These are phyloP conservation scores for Brachionus rubens DNA, from an alignment of 1,140 invertebrate genomes.

Conservation along the genomic window DNA sequence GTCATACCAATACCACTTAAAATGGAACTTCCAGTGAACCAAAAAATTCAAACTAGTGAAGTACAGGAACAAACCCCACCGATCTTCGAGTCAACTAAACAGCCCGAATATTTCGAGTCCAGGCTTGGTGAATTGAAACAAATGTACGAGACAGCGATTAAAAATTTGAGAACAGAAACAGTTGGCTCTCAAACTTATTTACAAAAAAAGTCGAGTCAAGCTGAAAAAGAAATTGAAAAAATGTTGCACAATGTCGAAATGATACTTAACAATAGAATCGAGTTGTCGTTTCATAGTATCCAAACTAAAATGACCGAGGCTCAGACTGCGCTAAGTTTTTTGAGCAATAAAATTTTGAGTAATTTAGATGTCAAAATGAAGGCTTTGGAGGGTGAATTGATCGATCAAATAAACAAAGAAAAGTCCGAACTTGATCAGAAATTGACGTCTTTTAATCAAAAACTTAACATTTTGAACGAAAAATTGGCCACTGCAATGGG, in stretches of 20 bases:
- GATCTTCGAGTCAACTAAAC: neutral
- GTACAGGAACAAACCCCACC: neutral
- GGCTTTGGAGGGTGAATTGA: no score
- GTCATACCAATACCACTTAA: neutral
- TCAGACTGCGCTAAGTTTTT: neutral
- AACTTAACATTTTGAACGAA: no score
- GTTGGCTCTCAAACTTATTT: neutral
- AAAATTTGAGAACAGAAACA: constrained; percentile 24
- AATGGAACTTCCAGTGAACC: neutral
- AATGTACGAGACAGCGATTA: constrained; percentile 7
- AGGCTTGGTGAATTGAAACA: neutral
- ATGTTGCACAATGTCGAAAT: neutral
- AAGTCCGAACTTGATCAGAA: no score
- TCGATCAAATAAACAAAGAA: no score
- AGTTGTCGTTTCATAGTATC: constrained; percentile 14
- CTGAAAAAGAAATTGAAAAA: constrained; percentile 1
- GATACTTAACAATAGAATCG: neutral
- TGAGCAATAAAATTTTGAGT: no score
- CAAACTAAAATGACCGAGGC: constrained; percentile 9
- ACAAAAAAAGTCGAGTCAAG: neutral
- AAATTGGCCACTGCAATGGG: no score
- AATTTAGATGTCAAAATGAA: no score
- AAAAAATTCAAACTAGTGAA: neutral
- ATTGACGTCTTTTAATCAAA: no score
- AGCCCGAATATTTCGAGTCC: neutral